Evolutionary conservation across 2,113 vertebrate species (phyloP).

Genomic region (Aleadryas rufinucha): DNA sequence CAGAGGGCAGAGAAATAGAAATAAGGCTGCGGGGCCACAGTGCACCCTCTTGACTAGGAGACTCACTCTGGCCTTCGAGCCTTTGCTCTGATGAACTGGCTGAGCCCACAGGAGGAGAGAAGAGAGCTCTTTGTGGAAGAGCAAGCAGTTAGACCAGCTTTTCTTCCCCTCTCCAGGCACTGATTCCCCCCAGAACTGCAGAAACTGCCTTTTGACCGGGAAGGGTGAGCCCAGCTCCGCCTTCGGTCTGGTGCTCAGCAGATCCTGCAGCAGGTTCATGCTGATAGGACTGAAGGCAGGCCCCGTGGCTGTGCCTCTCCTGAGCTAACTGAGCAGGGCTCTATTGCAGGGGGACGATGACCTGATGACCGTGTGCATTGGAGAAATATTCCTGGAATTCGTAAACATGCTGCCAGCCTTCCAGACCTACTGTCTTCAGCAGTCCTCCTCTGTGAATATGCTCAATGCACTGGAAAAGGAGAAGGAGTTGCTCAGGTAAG

Average conservation of each 20-base stretch:
- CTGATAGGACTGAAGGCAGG: not conserved
- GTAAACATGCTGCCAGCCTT: slow-evolving; percentile 93
- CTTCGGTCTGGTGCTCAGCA: not conserved
- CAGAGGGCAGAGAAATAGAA: not conserved
- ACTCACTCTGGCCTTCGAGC: not conserved
- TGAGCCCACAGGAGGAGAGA: not conserved
- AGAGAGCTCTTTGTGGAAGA: not conserved
- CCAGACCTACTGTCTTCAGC: slow-evolving; percentile 93
- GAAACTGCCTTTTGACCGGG: not conserved
- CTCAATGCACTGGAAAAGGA: slow-evolving; percentile 91
- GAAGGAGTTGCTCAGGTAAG: slow-evolving; percentile 89
- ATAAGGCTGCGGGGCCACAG: not conserved
- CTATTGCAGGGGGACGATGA: slow-evolving; percentile 83
- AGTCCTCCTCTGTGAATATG: slow-evolving; percentile 86
- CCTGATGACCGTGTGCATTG: slow-evolving; percentile 86
- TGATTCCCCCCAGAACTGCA: not conserved
- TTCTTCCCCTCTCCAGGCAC: not conserved
- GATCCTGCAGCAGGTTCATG: not conserved
- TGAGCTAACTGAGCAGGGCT: not conserved
- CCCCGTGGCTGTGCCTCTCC: not conserved
- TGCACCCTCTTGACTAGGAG: not conserved
- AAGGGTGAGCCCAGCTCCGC: not conserved
- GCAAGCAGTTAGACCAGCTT: not conserved
- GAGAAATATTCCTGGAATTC: slow-evolving; percentile 90
- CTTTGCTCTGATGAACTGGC: not conserved